phyloP scores from a whole-genome alignment of 2,797 vertebrate genomes.

The Muscicapa striata region DNA sequence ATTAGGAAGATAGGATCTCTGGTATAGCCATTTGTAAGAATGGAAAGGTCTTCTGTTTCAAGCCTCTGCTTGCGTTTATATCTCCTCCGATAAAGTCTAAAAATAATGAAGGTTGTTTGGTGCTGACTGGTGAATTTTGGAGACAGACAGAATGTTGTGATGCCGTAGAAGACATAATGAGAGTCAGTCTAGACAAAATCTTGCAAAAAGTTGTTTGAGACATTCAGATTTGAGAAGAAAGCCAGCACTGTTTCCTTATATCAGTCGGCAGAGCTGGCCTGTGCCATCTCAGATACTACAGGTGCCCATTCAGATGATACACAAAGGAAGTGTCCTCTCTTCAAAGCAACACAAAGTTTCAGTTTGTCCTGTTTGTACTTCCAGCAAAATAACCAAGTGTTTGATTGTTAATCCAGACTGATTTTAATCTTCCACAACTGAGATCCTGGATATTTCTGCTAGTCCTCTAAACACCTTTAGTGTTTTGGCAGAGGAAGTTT shows the following conservation, averaged over 20 bases:
- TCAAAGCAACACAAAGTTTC: background rate
- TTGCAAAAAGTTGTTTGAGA: background rate
- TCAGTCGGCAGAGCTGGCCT: background rate
- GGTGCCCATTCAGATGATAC: background rate
- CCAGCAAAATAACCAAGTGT: background rate
- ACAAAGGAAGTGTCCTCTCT: background rate
- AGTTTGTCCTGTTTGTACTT: background rate
- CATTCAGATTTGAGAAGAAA: background rate
- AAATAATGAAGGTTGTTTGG: background rate
- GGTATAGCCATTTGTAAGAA: background rate
- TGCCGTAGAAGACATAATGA: background rate
- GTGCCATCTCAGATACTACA: background rate
- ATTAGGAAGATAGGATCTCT: background rate
- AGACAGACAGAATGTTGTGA: background rate
- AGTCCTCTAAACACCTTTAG: background rate
- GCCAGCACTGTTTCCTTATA: background rate
- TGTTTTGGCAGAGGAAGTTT: background rate
- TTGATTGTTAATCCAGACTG: background rate
- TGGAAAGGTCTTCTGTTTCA: background rate
- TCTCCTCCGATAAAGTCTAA: background rate
- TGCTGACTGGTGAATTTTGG: background rate
- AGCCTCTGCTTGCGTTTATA: background rate
- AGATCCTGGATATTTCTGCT: background rate
- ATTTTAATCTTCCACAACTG: background rate
- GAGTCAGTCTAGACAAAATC: background rate